Base-by-base conservation (phyloP, 2,888 invertebrate species). In the Carterocephalus palaemon region DNA sequence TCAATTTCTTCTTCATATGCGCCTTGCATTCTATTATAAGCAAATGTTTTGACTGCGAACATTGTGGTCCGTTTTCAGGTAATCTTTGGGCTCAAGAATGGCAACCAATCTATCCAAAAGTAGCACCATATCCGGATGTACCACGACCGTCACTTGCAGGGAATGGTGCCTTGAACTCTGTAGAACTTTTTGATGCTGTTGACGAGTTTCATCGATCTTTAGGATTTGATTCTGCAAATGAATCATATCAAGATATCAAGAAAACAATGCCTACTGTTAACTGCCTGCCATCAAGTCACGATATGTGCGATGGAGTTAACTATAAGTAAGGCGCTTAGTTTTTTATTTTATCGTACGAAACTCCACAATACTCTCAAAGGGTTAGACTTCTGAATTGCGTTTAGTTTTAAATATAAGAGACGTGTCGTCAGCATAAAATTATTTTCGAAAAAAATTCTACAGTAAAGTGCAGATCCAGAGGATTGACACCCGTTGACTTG, bases 261-360 rank as follows among this genome's bases (percentile, higher is more conserved):
- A 90, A 90, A 53, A 90, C 91, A 0, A 74, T 72, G 48, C 84
- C 88, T 20, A 77, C 89, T 16, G 88, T 90, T 0, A 88, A 91
- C 39, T 92, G 92, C 53, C 88, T 91, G 56, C 91, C 92, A 0
- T 90, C 91, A 1, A 92, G 92, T 41, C 92, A 92, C 87, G 92
- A 92, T 59, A 91, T 92, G 80, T 90, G 89, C 57, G 90, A 92
- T 61, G 88, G 89, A 23, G 64, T 88, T 31, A 89, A 92, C 67
- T 92, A 90, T 68, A 89, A 91, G 92, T 89, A 69, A 68, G 59
- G 23, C 24, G n/a, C 28, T 34, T n/a, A n/a, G n/a, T n/a, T n/a
- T n/a, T n/a, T n/a, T n/a, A n/a, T n/a, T 4, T 19, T 32, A 23
- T 24, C 24, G 3, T 13, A 22, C 20, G n/a, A 13, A 31, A 15